A percentile compares a stretch with the other conserved stretches of the same genome.
Conservation (phyloP, 2,888 invertebrate genomes). For the Cybosia mesomella region DNA sequence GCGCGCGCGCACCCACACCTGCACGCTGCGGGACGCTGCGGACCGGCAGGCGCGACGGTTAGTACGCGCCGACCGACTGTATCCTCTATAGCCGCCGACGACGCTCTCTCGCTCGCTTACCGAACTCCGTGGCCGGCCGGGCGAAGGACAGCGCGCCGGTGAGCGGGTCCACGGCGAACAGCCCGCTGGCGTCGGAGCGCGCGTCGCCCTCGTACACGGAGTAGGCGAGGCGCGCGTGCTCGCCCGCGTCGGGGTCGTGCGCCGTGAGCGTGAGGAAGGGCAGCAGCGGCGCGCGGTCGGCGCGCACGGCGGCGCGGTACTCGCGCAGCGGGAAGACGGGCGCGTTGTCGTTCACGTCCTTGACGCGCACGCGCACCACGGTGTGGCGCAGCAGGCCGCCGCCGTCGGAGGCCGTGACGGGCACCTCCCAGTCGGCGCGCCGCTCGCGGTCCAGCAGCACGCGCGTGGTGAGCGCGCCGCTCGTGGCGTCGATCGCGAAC, state of each 20-base stretch:
- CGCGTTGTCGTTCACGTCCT: conserved; percentile 94
- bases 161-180: conserved; percentile 91
- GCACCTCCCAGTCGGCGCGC: conserved; percentile 87
- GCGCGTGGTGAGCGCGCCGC: conserved; percentile 91
- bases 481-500: conserved; percentile 90
- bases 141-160: conserved; percentile 91
- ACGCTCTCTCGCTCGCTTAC: conserved; percentile 51
- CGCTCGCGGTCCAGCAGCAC: conserved; percentile 92
- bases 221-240: conserved; percentile 91
- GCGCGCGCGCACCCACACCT: conserved; percentile 95
- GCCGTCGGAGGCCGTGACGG: conserved; percentile 93
- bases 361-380: conserved; percentile 92
- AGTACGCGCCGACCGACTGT: too few relatives aligned
- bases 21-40: conserved; percentile 92
- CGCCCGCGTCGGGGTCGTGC: conserved; percentile 92
- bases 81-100: too few relatives aligned
- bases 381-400: conserved; percentile 93
- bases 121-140: conserved; percentile 86
- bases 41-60: neutral
- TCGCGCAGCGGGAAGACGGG: conserved; percentile 92
- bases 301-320: conserved; percentile 91
- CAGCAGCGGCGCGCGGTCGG: conserved; percentile 69
- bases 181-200: conserved; percentile 86
- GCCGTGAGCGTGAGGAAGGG: conserved; percentile 85
- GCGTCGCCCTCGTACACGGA: conserved; percentile 90